Conservation (phyloP, 2,797 vertebrate genomes). For the Sardinella longiceps region DNA sequence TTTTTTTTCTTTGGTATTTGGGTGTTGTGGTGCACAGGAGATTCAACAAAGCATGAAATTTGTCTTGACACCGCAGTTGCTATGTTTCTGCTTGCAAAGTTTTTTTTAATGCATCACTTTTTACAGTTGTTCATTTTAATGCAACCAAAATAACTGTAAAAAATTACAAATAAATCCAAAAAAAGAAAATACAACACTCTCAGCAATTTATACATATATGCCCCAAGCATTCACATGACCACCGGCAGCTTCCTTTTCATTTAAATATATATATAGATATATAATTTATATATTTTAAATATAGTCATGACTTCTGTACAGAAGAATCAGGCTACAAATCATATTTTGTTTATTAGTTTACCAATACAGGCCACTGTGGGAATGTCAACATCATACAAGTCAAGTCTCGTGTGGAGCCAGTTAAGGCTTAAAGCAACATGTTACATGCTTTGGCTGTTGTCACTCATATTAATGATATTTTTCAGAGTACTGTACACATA, state of each 20-base stretch:
- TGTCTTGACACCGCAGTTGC: slow-evolving; percentile 44
- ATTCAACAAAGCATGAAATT: neutral
- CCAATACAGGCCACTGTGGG: slow-evolving; percentile 87
- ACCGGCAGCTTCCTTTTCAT: slow-evolving; percentile 70
- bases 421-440: slow-evolving; percentile 88
- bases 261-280: slow-evolving; percentile 71
- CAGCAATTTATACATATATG: slow-evolving; percentile 81
- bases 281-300: slow-evolving; percentile 53
- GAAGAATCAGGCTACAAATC: slow-evolving; percentile 84
- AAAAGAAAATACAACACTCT: slow-evolving; percentile 56
- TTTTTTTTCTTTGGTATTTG: slow-evolving; percentile 46
- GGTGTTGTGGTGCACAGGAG: neutral
- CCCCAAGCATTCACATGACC: slow-evolving; percentile 85
- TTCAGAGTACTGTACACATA: slow-evolving; percentile 88
- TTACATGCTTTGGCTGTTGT: slow-evolving; percentile 95
- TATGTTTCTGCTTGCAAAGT: slow-evolving; percentile 71
- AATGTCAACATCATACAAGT: slow-evolving; percentile 85
- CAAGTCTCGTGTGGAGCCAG: slow-evolving; percentile 79
- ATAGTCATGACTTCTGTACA: slow-evolving; percentile 78
- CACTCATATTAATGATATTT: slow-evolving; percentile 70
- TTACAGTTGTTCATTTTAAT: slow-evolving; percentile 70
- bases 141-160: slow-evolving; percentile 72
- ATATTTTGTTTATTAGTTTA: slow-evolving; percentile 77
- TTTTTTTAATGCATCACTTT: slow-evolving; percentile 78
- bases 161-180: slow-evolving; percentile 53